Conservation (phyloP, 2,113 vertebrate species). For the Motacilla alba region DNA sequence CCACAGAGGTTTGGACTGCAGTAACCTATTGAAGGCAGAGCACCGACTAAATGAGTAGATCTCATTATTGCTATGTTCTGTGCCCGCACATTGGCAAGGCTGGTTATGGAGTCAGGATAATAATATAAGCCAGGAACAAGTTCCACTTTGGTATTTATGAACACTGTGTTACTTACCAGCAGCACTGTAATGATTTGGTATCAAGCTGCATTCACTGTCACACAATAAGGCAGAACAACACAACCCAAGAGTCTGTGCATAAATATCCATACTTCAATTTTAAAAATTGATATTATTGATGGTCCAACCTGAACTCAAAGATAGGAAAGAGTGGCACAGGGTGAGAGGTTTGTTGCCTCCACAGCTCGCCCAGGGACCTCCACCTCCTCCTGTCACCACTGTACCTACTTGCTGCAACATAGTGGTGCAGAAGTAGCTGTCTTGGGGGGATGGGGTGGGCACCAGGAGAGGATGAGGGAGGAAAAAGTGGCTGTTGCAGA, state of each 20-base stretch:
- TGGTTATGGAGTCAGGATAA: background rate
- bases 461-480: background rate
- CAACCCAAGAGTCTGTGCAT: background rate
- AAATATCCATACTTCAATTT: background rate
- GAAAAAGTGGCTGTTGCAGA: background rate
- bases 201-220: background rate
- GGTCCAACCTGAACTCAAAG: background rate
- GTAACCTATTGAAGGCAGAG: background rate
- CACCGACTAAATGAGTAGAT: background rate
- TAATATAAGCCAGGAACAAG: background rate
- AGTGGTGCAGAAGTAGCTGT: rapidly evolving
- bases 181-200: background rate
- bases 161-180: background rate
- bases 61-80: background rate
- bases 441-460: rapidly evolving
- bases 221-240: background rate
- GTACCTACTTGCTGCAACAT: background rate
- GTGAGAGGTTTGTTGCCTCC: background rate
- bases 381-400: background rate
- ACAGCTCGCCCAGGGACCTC: background rate
- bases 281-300: background rate
- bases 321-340: rapidly evolving
- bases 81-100: background rate
- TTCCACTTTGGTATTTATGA: background rate
- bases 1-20: background rate